Evolutionary conservation across 2,113 vertebrate species (phyloP), one percentile per base, ranked within the genome.

Genomic region (Clarias gariepinus): DNA sequence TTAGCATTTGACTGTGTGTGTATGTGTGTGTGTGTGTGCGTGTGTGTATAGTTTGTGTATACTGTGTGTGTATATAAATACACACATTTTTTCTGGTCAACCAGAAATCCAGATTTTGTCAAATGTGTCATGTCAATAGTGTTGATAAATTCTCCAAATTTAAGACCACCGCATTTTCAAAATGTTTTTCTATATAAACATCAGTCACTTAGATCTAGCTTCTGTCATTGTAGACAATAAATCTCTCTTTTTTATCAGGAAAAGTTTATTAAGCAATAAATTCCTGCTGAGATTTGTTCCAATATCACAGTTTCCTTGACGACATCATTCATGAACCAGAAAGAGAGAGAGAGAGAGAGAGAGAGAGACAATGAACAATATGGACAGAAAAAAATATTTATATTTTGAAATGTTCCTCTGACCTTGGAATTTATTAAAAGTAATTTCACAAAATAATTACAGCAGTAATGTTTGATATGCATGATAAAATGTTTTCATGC

Each of bases 301-400:
- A 85, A 87, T 88, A 86, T 83, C 68, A 83, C 87, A 83, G 89
- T 90, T 91, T 89, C 87, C 89, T 87, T 88, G 89, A 92, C 88
- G 87, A 89, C 85, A 85, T 77, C 53, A n/a, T 82, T 84, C 15
- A 25, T 52, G 84, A 84, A 52, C 28, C 41, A 85, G 53, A 57
- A 36, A 69, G 66, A 79, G 13, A 57, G 25, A 55, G 53, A 64
- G 69, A 15, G 41, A 52, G 23, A 76, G 33, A 21, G 36, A 47
- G 33, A 77, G 47, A n/a, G 47, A 53, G 23, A 76, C 11, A 10
- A 41, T 23, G 60, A 88, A 55, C 16, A 57, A 83, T 86, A 83
- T 11, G 13, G n/a, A 60, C n/a, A 78, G 25, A 77, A n/a, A 28
- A 41, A 19, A 64, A 57, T n/a, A n/a, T n/a, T n/a, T n/a, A 19